These are phyloP conservation scores for Oopsacas minuta DNA, from an alignment of 37 sponge, comb jelly and placozoan genomes.

Conservation along the genomic window DNA sequence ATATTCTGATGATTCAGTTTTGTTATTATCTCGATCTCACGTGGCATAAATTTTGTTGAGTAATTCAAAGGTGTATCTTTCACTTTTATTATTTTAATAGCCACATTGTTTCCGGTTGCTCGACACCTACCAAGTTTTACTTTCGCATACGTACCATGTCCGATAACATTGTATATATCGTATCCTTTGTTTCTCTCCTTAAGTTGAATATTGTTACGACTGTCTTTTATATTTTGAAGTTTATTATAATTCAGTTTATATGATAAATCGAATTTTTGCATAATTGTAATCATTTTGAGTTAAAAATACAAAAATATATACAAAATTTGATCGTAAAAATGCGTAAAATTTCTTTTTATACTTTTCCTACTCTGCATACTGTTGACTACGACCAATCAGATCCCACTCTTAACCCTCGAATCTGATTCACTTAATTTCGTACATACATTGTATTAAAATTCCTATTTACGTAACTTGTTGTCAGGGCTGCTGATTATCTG, in stretches of 20 bases:
- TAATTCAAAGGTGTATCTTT: slow-evolving; percentile 36
- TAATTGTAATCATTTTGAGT: neutral
- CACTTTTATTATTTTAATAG: slow-evolving; percentile 32
- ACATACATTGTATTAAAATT: no score
- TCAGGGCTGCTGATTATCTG: no score
- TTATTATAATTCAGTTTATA: neutral
- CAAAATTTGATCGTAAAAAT: neutral
- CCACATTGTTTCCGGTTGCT: slow-evolving; percentile 24
- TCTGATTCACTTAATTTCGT: no score
- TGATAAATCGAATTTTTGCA: slow-evolving; percentile 4
- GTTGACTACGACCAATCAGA: no score
- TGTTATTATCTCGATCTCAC: slow-evolving; percentile 31
- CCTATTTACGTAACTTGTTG: no score
- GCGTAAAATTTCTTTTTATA: neutral
- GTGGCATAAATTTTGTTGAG: slow-evolving; percentile 32
- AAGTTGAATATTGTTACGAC: neutral
- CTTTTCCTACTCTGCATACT: neutral
- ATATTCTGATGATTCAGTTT: slow-evolving; percentile 23
- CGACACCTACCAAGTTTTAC: slow-evolving; percentile 22
- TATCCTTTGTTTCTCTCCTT: neutral
- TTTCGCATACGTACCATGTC: slow-evolving; percentile 45
- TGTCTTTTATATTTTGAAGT: neutral
- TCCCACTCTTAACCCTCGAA: no score
- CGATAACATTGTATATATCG: slow-evolving; percentile 17
- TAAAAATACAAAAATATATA: neutral